Conservation (phyloP, 1,140 invertebrate species). For the Apis florea region DNA sequence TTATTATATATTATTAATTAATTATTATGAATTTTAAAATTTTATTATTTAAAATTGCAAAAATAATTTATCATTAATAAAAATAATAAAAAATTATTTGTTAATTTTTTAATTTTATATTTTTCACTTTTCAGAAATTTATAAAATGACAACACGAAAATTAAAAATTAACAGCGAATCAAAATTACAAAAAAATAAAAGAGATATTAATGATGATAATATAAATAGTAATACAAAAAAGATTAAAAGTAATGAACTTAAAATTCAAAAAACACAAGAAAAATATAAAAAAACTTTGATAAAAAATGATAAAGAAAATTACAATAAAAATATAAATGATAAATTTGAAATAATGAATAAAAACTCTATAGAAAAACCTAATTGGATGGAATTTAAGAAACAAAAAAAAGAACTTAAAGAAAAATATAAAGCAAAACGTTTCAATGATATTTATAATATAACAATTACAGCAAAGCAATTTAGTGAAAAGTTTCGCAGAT, state of each 20-base stretch:
- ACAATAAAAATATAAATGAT: background rate
- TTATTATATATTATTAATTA: background rate
- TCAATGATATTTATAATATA: slow-evolving; percentile 85
- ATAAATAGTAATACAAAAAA: slow-evolving; percentile 25
- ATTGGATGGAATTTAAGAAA: slow-evolving; percentile 88
- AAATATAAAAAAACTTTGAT: slow-evolving; percentile 43
- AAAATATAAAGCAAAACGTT: slow-evolving; percentile 82
- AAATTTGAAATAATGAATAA: slow-evolving; percentile 11
- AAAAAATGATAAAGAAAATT: slow-evolving; percentile 42
- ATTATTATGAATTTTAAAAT: too few relatives aligned
- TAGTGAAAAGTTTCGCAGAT: slow-evolving; percentile 88
- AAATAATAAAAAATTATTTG: background rate
- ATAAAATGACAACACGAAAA: slow-evolving; percentile 52
- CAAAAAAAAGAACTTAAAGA: slow-evolving; percentile 86
- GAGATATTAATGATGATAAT: background rate
- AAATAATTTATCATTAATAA: background rate
- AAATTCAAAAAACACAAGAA: slow-evolving; percentile 34
- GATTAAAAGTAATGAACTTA: slow-evolving; percentile 41
- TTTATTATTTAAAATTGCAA: too few relatives aligned
- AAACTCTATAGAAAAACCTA: slow-evolving; percentile 82
- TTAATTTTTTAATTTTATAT: background rate
- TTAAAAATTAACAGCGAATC: background rate
- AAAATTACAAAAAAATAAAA: slow-evolving; percentile 4
- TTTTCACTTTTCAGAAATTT: background rate
- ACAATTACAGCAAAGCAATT: slow-evolving; percentile 87